A percentile compares a stretch with the other conserved stretches of the same genome.
Conservation (phyloP, 2,797 vertebrate species). For the Melanotaenia parkinsoni region DNA sequence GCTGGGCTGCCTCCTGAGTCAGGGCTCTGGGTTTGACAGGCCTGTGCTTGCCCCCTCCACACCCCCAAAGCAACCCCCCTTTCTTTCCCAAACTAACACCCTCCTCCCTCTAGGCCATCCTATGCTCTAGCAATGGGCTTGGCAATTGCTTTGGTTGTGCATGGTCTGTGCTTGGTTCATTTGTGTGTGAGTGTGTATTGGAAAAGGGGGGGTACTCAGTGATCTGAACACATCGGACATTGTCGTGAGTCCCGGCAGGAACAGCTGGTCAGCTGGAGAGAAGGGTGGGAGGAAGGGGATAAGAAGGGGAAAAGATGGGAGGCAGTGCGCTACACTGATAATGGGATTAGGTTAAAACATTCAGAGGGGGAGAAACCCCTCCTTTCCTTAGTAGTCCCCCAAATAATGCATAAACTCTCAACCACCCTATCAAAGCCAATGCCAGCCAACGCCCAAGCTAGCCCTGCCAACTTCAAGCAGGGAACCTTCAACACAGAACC, state of each 20-base stretch:
- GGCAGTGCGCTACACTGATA: slow-evolving; percentile 88
- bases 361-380: slow-evolving; percentile 74
- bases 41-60: slow-evolving; percentile 76
- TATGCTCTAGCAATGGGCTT: slow-evolving; percentile 86
- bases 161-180: slow-evolving; percentile 53
- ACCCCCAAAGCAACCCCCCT: slow-evolving; percentile 54
- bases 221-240: slow-evolving; percentile 95
- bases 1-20: slow-evolving; percentile 88
- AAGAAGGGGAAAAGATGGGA: slow-evolving; percentile 82
- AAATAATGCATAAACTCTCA: slow-evolving; percentile 72
- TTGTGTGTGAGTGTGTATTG: slow-evolving; percentile 47
- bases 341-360: slow-evolving; percentile 89
- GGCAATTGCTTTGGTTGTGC: slow-evolving; percentile 84
- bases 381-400: slow-evolving; percentile 54
- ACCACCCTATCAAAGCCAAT: slow-evolving; percentile 61
- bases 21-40: slow-evolving; percentile 89
- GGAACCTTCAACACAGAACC: slow-evolving; percentile 34
- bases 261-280: slow-evolving; percentile 97
- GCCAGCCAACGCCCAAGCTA: slow-evolving; percentile 50
- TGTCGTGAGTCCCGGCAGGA: slow-evolving; percentile 93
- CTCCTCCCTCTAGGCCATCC: slow-evolving; percentile 66
- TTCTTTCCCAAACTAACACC: slow-evolving; percentile 58
- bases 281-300: slow-evolving; percentile 74
- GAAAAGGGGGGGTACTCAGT: slow-evolving; percentile 82
- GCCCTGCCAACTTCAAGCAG: slow-evolving; percentile 43